Base-by-base conservation (phyloP, 2,113 vertebrate species). In the Cynopterus brachyotis region DNA sequence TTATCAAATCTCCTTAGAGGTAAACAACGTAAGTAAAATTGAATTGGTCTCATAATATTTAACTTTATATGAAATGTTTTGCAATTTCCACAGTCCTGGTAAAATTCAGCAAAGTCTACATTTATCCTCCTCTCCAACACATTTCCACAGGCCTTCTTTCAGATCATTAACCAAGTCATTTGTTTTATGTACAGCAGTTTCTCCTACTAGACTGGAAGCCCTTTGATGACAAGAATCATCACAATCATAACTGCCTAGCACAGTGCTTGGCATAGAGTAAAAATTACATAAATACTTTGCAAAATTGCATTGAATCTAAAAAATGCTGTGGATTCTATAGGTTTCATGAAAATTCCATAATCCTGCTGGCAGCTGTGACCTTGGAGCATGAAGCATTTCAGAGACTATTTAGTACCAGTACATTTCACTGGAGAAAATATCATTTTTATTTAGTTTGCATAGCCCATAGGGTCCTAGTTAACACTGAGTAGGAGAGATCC, bases 391-490 rank as follows among this genome's bases (percentile, higher is more conserved):
- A 96, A 26, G 64, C 60, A 94, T 60, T 91, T 37, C 53, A 70
- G 45, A 95, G 60, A 67, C 69, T 50, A 91, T 24, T 97, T 67
- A 95, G 86, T 84, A 47, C 45, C 69, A 76, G 57, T 50, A 70
- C 64, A 87, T 95, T 73, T 90, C 81, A 73, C 60, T 26, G 9
- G 50, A 95, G 84, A 91, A 83, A 94, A 80, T 67, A 59, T 42
- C 70, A 53, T 42, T 82, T 97, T 96, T 93, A 6, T 89, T 93
- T 69, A 30, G 40, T 92, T 67, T 47, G 35, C 24, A 75, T 3
- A 89, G 81, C 70, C 81, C 93, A 86, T 57, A 83, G 76, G 64
- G 47, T 89, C 47, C 47, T 59, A 40, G 73, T 97, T 92, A 95
- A 93, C 55, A 87, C 10, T 60, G 35, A 73, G 45, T 35, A 72